Percentiles rank a stretch among this genome's conserved stretches.
These are phyloP conservation scores for Corvus cornix DNA, from an alignment of 2,113 vertebrate species.

Conservation along the genomic window DNA sequence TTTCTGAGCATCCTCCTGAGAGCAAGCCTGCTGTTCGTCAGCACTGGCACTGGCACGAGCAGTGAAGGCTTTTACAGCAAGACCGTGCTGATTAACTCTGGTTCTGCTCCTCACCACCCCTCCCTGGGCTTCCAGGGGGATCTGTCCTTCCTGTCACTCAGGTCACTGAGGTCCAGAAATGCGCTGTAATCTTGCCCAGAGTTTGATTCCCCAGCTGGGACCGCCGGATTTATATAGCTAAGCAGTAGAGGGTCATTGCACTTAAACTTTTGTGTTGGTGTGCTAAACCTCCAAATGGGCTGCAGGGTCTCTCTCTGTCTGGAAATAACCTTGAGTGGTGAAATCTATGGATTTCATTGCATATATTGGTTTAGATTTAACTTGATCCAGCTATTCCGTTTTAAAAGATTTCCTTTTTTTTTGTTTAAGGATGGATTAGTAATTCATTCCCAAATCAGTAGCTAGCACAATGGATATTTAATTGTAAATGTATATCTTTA, in stretches of 20 bases:
- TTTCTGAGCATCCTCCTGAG: constrained; percentile 43
- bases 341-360: constrained; percentile 19
- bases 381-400: background rate
- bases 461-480: background rate
- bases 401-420: background rate
- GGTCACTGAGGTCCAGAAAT: constrained; percentile 65
- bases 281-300: background rate
- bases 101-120: constrained; percentile 37
- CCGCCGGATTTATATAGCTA: constrained; percentile 45
- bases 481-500: constrained; percentile 24
- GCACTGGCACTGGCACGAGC: constrained; percentile 25
- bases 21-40: constrained; percentile 36
- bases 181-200: constrained; percentile 65
- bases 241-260: constrained; percentile 21
- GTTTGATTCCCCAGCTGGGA: constrained; percentile 68
- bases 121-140: constrained; percentile 51
- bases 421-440: background rate
- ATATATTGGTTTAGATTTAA: background rate
- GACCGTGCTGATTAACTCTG: constrained; percentile 4
- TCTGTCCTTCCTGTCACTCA: constrained; percentile 74
- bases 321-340: background rate
- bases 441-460: background rate
- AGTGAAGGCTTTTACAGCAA: constrained; percentile 54
- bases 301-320: background rate
- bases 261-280: background rate